Evolutionary conservation across 1,140 invertebrate species (phyloP).

Genomic region (Zaprionus capensis): DNA sequence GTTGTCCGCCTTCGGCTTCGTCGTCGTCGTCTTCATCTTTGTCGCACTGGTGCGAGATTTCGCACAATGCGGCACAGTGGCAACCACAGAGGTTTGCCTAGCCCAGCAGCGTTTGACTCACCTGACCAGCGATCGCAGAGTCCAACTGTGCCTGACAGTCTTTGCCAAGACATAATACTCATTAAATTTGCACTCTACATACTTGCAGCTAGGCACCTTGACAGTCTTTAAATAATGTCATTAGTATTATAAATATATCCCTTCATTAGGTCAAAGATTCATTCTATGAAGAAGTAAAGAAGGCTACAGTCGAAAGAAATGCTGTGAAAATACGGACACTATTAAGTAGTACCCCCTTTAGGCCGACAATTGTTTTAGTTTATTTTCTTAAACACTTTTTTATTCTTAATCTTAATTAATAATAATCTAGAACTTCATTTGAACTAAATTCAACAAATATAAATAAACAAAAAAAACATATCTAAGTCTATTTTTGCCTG

Average conservation of each 20-base stretch:
- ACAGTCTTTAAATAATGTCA: not conserved
- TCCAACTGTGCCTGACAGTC: not conserved
- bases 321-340: not conserved
- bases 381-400: too few species aligned
- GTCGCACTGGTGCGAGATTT: conserved; percentile 61
- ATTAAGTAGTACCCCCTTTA: too few species aligned
- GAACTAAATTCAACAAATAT: too few species aligned
- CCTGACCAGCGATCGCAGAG: conserved; percentile 1
- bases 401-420: too few species aligned
- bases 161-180: not conserved
- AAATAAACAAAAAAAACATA: too few species aligned
- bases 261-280: not conserved
- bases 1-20: conserved; percentile 45
- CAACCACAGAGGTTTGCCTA: conserved; percentile 16
- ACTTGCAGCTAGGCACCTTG: not conserved
- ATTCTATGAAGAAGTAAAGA: not conserved
- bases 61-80: conserved; percentile 51
- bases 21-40: conserved; percentile 29
- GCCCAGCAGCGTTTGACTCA: conserved; percentile 18
- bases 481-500: too few species aligned
- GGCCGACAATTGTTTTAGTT: too few species aligned
- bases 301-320: not conserved
- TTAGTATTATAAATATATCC: not conserved
- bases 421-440: too few species aligned
- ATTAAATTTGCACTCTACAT: not conserved